Conservation (phyloP, 2,888 invertebrate genomes). For the Sepioteuthis lessoniana region DNA sequence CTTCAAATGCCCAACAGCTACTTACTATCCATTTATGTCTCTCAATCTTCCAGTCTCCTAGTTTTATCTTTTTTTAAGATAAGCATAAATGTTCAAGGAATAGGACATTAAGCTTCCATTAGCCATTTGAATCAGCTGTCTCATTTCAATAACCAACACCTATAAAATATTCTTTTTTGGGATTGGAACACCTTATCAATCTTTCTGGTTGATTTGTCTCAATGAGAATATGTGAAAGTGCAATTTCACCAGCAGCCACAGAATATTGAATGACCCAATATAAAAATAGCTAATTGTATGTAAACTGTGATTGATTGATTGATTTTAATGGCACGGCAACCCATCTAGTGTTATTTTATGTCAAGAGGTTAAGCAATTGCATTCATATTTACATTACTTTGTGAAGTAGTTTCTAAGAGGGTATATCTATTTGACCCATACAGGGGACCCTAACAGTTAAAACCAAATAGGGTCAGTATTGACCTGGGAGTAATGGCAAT, state of each 20-base stretch:
- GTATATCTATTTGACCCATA: too few species aligned
- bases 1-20: not conserved
- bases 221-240: not conserved
- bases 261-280: not conserved
- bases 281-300: too few species aligned
- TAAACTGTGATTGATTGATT: too few species aligned
- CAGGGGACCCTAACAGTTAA: too few species aligned
- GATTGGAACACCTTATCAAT: not conserved
- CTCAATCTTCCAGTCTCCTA: not conserved
- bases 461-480: too few species aligned
- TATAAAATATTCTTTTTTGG: not conserved
- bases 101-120: conserved; percentile 10
- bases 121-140: not conserved
- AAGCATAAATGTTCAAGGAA: not conserved
- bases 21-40: not conserved
- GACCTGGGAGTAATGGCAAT: too few species aligned
- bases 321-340: too few species aligned
- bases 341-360: too few species aligned
- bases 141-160: not conserved
- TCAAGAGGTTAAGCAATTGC: too few species aligned
- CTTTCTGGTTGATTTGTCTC: not conserved
- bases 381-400: too few species aligned
- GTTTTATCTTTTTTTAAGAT: not conserved
- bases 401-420: too few species aligned
- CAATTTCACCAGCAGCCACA: not conserved